phyloP scores from a whole-genome alignment of 1,140 invertebrate species.

The Drosophila pseudoobscura region DNA sequence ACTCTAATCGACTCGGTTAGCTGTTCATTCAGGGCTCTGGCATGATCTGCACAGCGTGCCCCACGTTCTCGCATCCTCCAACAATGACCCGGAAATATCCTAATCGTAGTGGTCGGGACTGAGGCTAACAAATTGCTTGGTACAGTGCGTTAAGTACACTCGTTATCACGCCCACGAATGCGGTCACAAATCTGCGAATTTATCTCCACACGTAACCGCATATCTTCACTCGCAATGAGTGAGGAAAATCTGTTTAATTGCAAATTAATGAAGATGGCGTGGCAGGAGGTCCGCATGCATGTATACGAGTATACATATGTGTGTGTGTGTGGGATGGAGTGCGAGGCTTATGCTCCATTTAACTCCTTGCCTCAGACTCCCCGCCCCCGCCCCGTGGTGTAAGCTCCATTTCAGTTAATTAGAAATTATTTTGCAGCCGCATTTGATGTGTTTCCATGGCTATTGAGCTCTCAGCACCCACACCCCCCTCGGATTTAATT shows the following conservation, averaged over 20 bases:
- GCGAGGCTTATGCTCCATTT: constrained; percentile 15
- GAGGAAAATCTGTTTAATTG: constrained; percentile 38
- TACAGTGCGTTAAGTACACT: too few species aligned
- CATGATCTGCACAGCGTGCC: too few species aligned
- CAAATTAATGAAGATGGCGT: constrained; percentile 44
- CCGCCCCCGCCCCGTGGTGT: not conserved
- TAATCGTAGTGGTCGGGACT: too few species aligned
- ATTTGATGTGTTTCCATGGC: constrained; percentile 46
- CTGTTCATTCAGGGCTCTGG: too few species aligned
- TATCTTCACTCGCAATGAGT: constrained; percentile 18
- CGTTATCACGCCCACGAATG: too few species aligned
- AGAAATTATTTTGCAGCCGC: constrained; percentile 34
- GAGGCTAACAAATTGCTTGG: too few species aligned
- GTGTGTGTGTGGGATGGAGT: not conserved
- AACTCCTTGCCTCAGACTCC: constrained; percentile 4
- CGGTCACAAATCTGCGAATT: too few species aligned
- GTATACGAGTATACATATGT: too few species aligned
- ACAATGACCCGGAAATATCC: too few species aligned
- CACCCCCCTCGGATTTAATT: constrained; percentile 11
- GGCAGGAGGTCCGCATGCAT: not conserved
- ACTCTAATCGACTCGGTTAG: too few species aligned
- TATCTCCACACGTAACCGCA: too few species aligned
- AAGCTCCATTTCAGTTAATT: constrained; percentile 27
- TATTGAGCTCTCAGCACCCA: constrained; percentile 8
- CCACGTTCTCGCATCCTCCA: too few species aligned